Evolutionary conservation across 2,888 invertebrate species (phyloP), one percentile per base, ranked within the genome.

Genomic region (Fabriciana adippe): DNA sequence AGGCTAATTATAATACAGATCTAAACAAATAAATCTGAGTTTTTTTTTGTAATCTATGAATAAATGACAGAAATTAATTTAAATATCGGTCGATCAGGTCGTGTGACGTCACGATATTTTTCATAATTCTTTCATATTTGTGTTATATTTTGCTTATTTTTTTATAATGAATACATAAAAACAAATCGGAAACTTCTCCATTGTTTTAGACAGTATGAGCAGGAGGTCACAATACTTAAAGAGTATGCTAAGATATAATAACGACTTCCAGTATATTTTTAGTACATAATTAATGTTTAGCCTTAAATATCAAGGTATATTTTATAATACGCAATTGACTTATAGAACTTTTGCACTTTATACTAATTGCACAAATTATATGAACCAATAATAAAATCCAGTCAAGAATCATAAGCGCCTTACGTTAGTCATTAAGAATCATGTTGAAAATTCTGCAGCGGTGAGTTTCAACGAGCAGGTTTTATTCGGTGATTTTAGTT

Each of bases 401-500:
- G 15, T 47, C n/a, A 21, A 15, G 21, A 45, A 57, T 21, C n/a
- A 45, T 14, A 16, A 57, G 21, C 21, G 59, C 59, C 59, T 59
- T 59, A 57, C 13, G 31, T 48, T 59, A 59, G 59, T 11, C 2
- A 48, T 59, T 59, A 59, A 59, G 47, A 48, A 13, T n/a, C 13
- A n/a, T 1, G 13, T 59, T 48, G 1, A 16, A 31, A 5, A 4
- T 47, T 26, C 3, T 16, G 1, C n/a, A 59, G 16, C n/a, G 48
- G 47, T 59, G 59, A 47, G 48, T 59, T 59, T 59, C 59, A 59
- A 48, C 48, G 13, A 21, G 26, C 59, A 48, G n/a, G 48, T 59
- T 59, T 59, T 59, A 59, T 47, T 59, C 59, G 59, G 48, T 59
- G 59, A 31, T 6, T 57, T 57, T 48, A 59, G 26, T 26, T n/a